Evolutionary conservation across 2,888 invertebrate genomes (phyloP).

Genomic region (Ommatoiulus sabulosus): DNA sequence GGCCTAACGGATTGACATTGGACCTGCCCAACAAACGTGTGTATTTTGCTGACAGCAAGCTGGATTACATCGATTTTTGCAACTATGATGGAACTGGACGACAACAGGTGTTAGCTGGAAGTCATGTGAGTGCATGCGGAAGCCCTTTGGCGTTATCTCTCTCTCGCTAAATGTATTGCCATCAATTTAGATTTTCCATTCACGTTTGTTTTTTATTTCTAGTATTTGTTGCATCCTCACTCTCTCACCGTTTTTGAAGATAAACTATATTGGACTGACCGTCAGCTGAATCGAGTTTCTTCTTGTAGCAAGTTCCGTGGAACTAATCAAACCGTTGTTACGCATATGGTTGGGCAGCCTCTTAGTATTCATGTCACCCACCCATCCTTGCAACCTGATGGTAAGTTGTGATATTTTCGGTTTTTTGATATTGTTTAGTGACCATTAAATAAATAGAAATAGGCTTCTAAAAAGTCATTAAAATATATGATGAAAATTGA

Average conservation of each 20-base stretch:
- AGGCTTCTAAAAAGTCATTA: too few species aligned
- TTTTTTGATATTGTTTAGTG: slow-evolving; percentile 58
- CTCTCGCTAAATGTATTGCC: neutral
- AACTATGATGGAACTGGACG: slow-evolving; percentile 94
- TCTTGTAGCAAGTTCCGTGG: slow-evolving; percentile 94
- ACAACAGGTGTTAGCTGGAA: slow-evolving; percentile 77
- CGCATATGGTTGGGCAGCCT: slow-evolving; percentile 93
- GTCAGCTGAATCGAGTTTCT: slow-evolving; percentile 88
- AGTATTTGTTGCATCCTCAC: slow-evolving; percentile 95
- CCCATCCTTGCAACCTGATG: slow-evolving; percentile 86
- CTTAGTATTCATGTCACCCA: slow-evolving; percentile 96
- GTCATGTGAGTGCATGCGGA: slow-evolving; percentile 66
- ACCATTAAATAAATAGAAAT: neutral
- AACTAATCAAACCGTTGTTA: slow-evolving; percentile 91
- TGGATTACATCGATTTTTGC: slow-evolving; percentile 98
- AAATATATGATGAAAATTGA: too few species aligned
- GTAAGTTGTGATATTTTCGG: slow-evolving; percentile 60
- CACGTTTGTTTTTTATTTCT: neutral
- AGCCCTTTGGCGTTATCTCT: neutral
- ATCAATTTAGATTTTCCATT: neutral
- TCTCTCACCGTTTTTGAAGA: slow-evolving; percentile 96
- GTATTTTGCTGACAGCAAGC: slow-evolving; percentile 96
- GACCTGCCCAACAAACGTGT: slow-evolving; percentile 93
- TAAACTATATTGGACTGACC: slow-evolving; percentile 95
- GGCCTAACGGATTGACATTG: slow-evolving; percentile 97